A percentile compares a stretch with the other conserved stretches of the same genome.
Conservation (phyloP, 2,797 vertebrate genomes). For the Muscicapa striata region DNA sequence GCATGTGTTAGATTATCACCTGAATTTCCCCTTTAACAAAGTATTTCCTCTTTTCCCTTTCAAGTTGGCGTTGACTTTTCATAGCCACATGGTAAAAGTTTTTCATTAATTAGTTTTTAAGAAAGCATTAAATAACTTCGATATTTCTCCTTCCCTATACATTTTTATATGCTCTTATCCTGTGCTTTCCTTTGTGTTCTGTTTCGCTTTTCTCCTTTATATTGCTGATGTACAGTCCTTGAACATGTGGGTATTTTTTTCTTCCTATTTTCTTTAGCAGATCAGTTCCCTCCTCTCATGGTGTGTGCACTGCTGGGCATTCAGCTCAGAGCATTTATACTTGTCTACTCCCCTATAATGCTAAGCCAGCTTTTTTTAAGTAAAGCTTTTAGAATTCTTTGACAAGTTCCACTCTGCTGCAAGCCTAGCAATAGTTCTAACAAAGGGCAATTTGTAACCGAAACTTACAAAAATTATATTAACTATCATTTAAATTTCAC, state of each 20-base stretch:
- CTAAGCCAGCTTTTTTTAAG: neutral
- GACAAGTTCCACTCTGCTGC: constrained; percentile 2
- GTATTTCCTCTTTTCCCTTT: neutral
- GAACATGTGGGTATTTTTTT: neutral
- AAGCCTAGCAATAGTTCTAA: neutral
- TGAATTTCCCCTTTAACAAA: neutral
- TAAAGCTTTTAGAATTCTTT: neutral
- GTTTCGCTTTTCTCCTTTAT: neutral
- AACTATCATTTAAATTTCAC: constrained; percentile 62
- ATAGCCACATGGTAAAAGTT: neutral
- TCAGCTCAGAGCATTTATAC: neutral
- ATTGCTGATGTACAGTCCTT: neutral
- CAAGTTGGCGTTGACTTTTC: neutral
- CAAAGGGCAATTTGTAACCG: constrained; percentile 32
- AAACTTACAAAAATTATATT: constrained; percentile 48
- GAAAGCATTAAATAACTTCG: neutral
- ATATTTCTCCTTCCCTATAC: neutral
- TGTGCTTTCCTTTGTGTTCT: neutral
- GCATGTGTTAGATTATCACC: neutral
- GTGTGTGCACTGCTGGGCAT: neutral
- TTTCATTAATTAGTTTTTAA: neutral
- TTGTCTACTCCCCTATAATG: neutral
- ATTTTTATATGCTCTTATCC: neutral
- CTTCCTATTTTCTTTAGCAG: neutral
- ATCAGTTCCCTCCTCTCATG: neutral